Percentiles rank a stretch among this genome's conserved stretches.
phyloP scores from a whole-genome alignment of 1,140 invertebrate genomes.

The Drosophila sechellia region DNA sequence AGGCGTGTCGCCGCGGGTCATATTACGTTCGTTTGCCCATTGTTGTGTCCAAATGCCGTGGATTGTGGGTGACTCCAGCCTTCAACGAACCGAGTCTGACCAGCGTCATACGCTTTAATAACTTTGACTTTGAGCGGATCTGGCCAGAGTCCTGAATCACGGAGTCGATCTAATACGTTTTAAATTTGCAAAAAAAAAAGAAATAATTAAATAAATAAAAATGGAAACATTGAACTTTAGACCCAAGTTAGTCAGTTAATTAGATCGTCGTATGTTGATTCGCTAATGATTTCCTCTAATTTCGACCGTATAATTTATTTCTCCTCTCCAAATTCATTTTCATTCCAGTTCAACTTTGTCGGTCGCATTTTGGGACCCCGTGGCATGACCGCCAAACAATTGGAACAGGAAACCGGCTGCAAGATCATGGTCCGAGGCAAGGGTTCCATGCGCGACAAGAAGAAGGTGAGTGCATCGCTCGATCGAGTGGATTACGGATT shows the following conservation, averaged over 20 bases:
- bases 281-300: conserved; percentile 68
- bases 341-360: conserved; percentile 99
- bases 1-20: conserved; percentile 76
- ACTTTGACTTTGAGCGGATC: conserved; percentile 66
- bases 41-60: conserved; percentile 23
- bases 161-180: conserved; percentile 58
- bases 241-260: conserved; percentile 35
- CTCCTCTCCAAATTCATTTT: conserved; percentile 85
- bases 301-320: conserved; percentile 47
- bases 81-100: conserved; percentile 47
- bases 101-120: conserved; percentile 51
- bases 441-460: conserved; percentile 99
- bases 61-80: conserved; percentile 28
- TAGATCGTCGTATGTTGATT: conserved; percentile 47
- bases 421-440: conserved; percentile 99
- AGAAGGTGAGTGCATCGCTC: conserved; percentile 92
- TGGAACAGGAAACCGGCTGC: conserved; percentile 99
- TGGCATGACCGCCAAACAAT: conserved; percentile 99
- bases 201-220: too few species aligned
- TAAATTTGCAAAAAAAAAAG: conserved; percentile 49
- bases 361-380: conserved; percentile 99
- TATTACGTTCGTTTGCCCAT: conserved; percentile 50
- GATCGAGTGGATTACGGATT: not conserved
- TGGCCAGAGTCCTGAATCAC: conserved; percentile 66
- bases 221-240: conserved; percentile 34